Conservation (phyloP, 1,140 invertebrate genomes). For the Heliconius melpomene region DNA sequence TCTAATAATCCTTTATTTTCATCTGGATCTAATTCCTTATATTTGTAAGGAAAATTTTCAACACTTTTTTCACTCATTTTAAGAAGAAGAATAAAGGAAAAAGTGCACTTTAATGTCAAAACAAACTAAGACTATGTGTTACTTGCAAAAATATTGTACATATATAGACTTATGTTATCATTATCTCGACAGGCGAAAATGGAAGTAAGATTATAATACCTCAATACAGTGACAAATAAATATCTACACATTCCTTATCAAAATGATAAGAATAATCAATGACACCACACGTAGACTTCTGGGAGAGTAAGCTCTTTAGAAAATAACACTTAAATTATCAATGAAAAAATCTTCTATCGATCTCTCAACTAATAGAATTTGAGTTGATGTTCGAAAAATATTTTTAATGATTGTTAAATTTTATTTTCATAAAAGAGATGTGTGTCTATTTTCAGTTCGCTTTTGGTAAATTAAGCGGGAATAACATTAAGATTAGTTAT, state of each 20-base stretch:
- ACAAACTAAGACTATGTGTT: background rate
- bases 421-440: no score
- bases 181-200: background rate
- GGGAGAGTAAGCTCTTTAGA: no score
- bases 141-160: background rate
- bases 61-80: constrained; percentile 15
- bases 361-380: no score
- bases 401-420: no score
- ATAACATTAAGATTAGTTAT: no score
- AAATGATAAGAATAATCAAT: background rate
- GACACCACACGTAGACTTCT: background rate
- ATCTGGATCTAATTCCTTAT: constrained; percentile 4
- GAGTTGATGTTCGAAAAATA: no score
- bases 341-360: no score
- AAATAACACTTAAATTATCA: no score
- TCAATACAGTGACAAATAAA: background rate
- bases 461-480: no score
- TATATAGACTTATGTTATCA: background rate
- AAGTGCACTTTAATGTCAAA: background rate
- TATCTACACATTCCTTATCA: background rate
- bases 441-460: no score
- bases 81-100: background rate
- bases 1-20: constrained; percentile 17
- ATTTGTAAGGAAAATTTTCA: constrained; percentile 24
- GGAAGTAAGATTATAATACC: background rate